Conservation (phyloP, 2,888 invertebrate species). For the Gari tellinella region DNA sequence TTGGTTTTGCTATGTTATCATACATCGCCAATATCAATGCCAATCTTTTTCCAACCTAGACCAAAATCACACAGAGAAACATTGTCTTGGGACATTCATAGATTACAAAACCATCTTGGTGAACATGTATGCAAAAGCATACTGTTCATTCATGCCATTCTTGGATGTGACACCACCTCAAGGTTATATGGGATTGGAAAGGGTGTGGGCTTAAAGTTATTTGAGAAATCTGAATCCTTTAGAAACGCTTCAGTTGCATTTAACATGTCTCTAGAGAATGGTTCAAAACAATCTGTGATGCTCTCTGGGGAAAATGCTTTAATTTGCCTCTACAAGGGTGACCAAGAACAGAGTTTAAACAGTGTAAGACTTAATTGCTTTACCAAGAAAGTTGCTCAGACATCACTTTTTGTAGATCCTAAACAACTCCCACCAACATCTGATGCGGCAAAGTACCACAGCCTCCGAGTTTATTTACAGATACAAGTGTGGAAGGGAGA, state of each 20-base stretch:
- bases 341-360: neutral
- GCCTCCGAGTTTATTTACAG: neutral
- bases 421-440: neutral
- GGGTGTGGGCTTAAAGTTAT: neutral
- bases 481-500: neutral
- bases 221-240: conserved; percentile 5
- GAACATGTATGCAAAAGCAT: too few species aligned
- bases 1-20: too few species aligned
- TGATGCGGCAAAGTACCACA: conserved; percentile 8
- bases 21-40: too few species aligned
- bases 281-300: neutral
- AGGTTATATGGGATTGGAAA: too few species aligned
- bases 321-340: conserved; percentile 5
- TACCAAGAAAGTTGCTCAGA: conserved; percentile 2
- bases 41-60: too few species aligned
- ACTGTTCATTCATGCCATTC: too few species aligned
- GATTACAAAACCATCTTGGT: too few species aligned
- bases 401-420: neutral
- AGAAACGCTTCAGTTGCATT: neutral
- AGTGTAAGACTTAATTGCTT: neutral
- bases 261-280: neutral
- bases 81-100: too few species aligned
- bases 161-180: too few species aligned
- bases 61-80: too few species aligned
- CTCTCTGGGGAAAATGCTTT: neutral